phyloP scores from a whole-genome alignment of 2,888 invertebrate genomes.

The Pseudococcus longispinus region DNA sequence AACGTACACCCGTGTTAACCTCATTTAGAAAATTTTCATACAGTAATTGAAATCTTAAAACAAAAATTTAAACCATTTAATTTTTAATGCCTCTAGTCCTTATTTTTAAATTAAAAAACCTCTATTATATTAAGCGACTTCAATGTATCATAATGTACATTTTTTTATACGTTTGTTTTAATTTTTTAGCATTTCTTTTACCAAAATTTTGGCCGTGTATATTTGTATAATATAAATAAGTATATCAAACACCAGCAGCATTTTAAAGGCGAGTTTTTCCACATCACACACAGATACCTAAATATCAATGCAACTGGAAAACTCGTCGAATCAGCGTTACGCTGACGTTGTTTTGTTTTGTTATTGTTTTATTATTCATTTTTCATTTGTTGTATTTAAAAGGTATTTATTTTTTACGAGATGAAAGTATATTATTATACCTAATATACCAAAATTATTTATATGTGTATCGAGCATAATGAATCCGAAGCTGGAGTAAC shows the following conservation, averaged over 20 bases:
- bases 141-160: slow-evolving; percentile 30
- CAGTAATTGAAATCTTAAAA: background rate
- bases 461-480: background rate
- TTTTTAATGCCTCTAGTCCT: slow-evolving; percentile 41
- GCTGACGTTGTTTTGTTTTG: slow-evolving; percentile 27
- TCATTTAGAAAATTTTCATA: background rate
- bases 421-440: background rate
- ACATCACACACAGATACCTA: background rate
- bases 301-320: background rate
- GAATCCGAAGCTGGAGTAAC: background rate
- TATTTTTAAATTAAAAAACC: slow-evolving; percentile 41
- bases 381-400: slow-evolving; percentile 22
- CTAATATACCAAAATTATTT: slow-evolving; percentile 11
- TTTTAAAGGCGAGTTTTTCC: background rate
- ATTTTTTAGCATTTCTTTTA: slow-evolving; percentile 5
- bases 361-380: slow-evolving; percentile 33
- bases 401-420: slow-evolving; percentile 30
- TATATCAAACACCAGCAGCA: background rate
- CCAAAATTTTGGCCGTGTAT: slow-evolving; percentile 29
- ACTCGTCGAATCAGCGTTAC: slow-evolving; percentile 9
- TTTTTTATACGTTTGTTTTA: background rate
- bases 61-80: slow-evolving; percentile 39
- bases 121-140: slow-evolving; percentile 21
- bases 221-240: background rate
- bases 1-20: background rate